Percentiles rank a stretch among this genome's conserved stretches.
Conservation (phyloP, 2,797 vertebrate genomes). For the Oreonectes daqikongensis region DNA sequence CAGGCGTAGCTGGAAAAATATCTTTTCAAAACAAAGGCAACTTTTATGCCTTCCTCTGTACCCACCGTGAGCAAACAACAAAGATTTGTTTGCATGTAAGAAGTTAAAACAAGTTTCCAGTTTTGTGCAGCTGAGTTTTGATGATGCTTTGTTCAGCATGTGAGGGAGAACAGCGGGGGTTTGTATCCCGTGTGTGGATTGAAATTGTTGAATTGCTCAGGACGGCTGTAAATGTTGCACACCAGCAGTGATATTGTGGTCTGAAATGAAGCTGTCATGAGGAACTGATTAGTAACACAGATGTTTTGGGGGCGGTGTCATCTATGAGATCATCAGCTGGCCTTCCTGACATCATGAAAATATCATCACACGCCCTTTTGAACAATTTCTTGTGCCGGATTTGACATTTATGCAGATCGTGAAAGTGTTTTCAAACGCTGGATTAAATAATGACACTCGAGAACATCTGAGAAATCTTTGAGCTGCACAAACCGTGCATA, state of each 20-base stretch:
- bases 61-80: slow-evolving; percentile 35
- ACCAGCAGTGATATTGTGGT: neutral
- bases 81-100: slow-evolving; percentile 48
- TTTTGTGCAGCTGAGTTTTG: slow-evolving; percentile 4
- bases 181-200: neutral
- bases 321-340: slow-evolving; percentile 51
- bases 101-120: slow-evolving; percentile 23
- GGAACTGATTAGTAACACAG: slow-evolving; percentile 49
- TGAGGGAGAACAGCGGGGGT: slow-evolving; percentile 16
- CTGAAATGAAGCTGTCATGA: slow-evolving; percentile 43
- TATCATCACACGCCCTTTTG: slow-evolving; percentile 39
- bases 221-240: slow-evolving; percentile 6
- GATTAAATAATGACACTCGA: slow-evolving; percentile 3
- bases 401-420: neutral
- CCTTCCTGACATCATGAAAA: slow-evolving; percentile 40
- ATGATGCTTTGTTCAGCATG: neutral
- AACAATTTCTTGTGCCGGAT: slow-evolving; percentile 21
- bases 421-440: slow-evolving; percentile 20
- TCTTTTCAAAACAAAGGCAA: slow-evolving; percentile 49
- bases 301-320: slow-evolving; percentile 50
- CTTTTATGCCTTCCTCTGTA: slow-evolving; percentile 41
- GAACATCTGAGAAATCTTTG: neutral
- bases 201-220: neutral
- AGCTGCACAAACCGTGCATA: no score
- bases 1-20: slow-evolving; percentile 31